These are phyloP conservation scores for Halictus ligatus DNA, from an alignment of 2,888 invertebrate species.

Conservation along the genomic window DNA sequence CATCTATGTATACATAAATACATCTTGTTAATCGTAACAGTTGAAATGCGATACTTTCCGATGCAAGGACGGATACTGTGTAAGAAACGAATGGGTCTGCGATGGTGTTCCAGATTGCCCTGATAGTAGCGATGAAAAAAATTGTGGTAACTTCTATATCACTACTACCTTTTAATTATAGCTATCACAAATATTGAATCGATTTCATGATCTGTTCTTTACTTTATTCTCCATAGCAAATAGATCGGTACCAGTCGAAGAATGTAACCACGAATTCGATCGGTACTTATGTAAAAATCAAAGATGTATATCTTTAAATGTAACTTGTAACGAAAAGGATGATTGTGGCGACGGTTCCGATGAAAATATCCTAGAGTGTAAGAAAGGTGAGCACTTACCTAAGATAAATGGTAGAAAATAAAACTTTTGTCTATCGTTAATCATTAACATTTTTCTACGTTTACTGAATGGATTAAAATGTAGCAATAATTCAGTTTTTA, in stretches of 20 bases:
- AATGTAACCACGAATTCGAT: constrained; percentile 85
- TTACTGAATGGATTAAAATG: not conserved
- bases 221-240: constrained; percentile 72
- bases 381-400: constrained; percentile 63
- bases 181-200: not conserved
- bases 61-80: constrained; percentile 89
- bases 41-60: constrained; percentile 87
- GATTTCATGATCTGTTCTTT: not conserved
- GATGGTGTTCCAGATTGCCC: constrained; percentile 88
- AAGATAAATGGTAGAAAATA: not conserved
- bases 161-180: constrained; percentile 8
- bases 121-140: constrained; percentile 90
- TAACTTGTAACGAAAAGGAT: constrained; percentile 86
- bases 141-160: constrained; percentile 86
- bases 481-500: not conserved
- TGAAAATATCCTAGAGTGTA: constrained; percentile 85
- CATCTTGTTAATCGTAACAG: constrained; percentile 50
- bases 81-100: constrained; percentile 88
- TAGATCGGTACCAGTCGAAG: constrained; percentile 75
- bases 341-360: constrained; percentile 88
- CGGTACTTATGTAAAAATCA: constrained; percentile 86
- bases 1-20: constrained; percentile 20
- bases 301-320: constrained; percentile 85
- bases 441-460: not conserved
- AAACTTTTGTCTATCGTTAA: not conserved